Conservation (phyloP, 92 coral and sea anemone species). For the Diadumene lineata region DNA sequence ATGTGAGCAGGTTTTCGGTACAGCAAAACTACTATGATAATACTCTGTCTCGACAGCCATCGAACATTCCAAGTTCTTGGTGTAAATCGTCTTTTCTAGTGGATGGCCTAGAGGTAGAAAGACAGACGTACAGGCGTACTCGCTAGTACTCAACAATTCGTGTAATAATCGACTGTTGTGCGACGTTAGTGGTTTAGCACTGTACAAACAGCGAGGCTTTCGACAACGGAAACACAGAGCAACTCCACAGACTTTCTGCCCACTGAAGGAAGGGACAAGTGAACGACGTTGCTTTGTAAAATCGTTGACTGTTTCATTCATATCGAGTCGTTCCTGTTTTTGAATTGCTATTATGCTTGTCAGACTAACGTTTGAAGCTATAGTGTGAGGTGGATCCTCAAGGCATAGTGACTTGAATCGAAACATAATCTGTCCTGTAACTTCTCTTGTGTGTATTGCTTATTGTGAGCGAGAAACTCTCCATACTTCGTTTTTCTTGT, state of each 20-base stretch:
- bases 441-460: too few species aligned
- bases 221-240: constrained; percentile 65
- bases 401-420: too few species aligned
- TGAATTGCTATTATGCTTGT: background rate
- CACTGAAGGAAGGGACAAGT: constrained; percentile 46
- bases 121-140: constrained; percentile 59
- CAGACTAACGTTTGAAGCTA: background rate
- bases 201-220: constrained; percentile 76
- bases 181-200: constrained; percentile 50
- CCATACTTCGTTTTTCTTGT: background rate
- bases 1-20: background rate
- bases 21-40: constrained; percentile 13
- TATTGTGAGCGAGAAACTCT: too few species aligned
- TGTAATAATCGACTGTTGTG: constrained; percentile 39
- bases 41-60: constrained; percentile 29
- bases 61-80: constrained; percentile 41
- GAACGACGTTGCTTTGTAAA: background rate
- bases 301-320: background rate
- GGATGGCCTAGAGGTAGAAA: constrained; percentile 57
- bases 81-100: constrained; percentile 42
- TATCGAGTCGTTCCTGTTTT: background rate
- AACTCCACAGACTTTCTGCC: constrained; percentile 55
- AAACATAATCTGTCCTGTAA: too few species aligned
- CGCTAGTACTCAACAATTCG: constrained; percentile 37
- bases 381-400: too few species aligned